Percentiles rank a stretch among this genome's conserved stretches.
Conservation (phyloP, 2,888 invertebrate genomes). For the Macropis europaea region DNA sequence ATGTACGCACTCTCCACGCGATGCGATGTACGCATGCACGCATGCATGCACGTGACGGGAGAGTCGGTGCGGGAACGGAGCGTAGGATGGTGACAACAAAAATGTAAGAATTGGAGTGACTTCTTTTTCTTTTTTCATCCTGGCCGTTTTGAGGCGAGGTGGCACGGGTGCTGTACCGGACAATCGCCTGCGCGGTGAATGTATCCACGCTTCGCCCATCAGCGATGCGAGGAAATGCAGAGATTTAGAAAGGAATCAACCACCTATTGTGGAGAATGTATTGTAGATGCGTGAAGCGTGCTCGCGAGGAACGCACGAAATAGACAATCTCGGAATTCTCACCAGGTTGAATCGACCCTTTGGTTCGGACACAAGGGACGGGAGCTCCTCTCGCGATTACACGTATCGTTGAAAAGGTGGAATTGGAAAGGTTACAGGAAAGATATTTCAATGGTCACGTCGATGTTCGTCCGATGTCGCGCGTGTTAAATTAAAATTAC, state of each 20-base stretch:
- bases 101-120: constrained; percentile 30
- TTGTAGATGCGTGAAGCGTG: constrained; percentile 28
- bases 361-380: not conserved
- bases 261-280: constrained; percentile 45
- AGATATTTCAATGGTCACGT: constrained; percentile 7
- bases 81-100: constrained; percentile 46
- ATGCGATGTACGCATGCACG: constrained; percentile 49
- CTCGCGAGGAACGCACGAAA: constrained; percentile 3
- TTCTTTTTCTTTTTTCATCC: constrained; percentile 13
- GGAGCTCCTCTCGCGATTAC: not conserved
- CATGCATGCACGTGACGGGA: constrained; percentile 60
- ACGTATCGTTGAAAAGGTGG: not conserved
- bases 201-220: constrained; percentile 23
- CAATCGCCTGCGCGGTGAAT: constrained; percentile 29
- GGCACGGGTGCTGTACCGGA: constrained; percentile 3
- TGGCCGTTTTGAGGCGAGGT: not conserved
- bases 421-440: not conserved
- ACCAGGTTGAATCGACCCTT: constrained; percentile 15
- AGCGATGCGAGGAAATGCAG: constrained; percentile 11
- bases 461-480: constrained; percentile 4
- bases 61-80: constrained; percentile 29
- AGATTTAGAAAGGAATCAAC: constrained; percentile 57
- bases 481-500: constrained; percentile 37
- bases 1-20: constrained; percentile 44
- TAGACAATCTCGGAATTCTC: constrained; percentile 20